Evolutionary conservation across 2,797 vertebrate genomes (phyloP).

Genomic region (Sebastes glaucus): DNA sequence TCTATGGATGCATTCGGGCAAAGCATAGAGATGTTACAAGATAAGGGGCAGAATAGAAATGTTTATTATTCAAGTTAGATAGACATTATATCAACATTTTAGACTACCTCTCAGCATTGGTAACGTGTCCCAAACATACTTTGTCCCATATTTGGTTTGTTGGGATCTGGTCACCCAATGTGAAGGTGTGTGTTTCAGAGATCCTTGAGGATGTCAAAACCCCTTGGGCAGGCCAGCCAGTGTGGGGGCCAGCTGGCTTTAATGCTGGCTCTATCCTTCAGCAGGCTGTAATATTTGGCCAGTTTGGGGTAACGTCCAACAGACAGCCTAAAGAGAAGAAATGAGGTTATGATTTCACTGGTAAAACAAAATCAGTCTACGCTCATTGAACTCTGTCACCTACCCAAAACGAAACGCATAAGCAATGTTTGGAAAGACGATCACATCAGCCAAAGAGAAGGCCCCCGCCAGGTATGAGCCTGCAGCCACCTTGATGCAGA

Average conservation of each 20-base stretch:
- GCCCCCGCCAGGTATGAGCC: constrained; percentile 65
- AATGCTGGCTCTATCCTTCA: constrained; percentile 74
- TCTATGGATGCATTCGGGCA: too few relatives aligned
- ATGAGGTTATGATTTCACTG: neutral
- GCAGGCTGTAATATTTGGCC: constrained; percentile 58
- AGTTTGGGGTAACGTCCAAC: constrained; percentile 62
- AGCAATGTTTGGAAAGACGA: constrained; percentile 72
- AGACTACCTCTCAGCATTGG: too few relatives aligned
- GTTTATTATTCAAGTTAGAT: too few relatives aligned
- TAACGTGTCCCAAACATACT: too few relatives aligned
- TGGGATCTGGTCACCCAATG: too few relatives aligned
- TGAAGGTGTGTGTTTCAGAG: constrained; percentile 41
- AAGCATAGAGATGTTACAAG: too few relatives aligned
- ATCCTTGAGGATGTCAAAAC: constrained; percentile 59
- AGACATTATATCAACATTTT: too few relatives aligned
- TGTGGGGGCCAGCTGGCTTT: constrained; percentile 65
- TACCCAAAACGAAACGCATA: constrained; percentile 61
- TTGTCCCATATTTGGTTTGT: too few relatives aligned
- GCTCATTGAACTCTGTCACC: neutral
- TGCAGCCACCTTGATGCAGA: constrained; percentile 51
- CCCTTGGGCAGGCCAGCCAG: constrained; percentile 58
- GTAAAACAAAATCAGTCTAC: neutral
- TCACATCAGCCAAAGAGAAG: constrained; percentile 79
- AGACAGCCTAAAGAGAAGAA: constrained; percentile 54
- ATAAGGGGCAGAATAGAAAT: too few relatives aligned